Base-by-base conservation (phyloP, 2,113 vertebrate genomes). In the Spermophilus dauricus region DNA sequence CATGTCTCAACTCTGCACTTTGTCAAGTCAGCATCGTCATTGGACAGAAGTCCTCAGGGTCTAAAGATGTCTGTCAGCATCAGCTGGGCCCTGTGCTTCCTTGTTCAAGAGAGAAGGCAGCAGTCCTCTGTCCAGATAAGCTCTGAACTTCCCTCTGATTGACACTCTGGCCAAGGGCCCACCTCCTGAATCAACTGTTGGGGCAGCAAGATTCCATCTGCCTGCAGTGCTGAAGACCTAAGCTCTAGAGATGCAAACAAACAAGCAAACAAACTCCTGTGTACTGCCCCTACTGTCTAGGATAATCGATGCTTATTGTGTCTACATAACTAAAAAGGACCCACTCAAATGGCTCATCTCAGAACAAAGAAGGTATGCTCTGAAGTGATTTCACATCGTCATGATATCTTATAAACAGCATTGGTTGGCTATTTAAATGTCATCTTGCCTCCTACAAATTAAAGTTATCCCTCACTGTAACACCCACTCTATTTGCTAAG, bases 121-220 rank as follows among this genome's bases (percentile, higher is more conserved):
- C 53, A 89, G 70, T 73, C 18, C 51, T 93, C 61, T 42, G 24
- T 67, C 58, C 20, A 70, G 78, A 92, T 84, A 92, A 76, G 32
- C 72, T 89, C 56, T 30, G 28, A 84, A 63, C 24, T 85, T 58
- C 22, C 56, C 56, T 94, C 42, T 77, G 65, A 86, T 42, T 3
- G 45, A 48, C 91, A 1, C 56, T 78, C 77, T 84, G 72, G 63
- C 51, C 51, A 69, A 1, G 16, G 12, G 20, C 61, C 69, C n/a
- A 92, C 8, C 80, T 58, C 30, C 56, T 53, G 58, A 89, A 86
- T 45, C 69, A 86, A 67, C 87, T 86, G 83, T 86, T 58, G 87
- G 65, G 83, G 69, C 61, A 86, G n/a, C 69, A 89, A 93, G 86
- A 80, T 51, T 51, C 30, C 63, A 95, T 48, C 63, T 88, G 56